Percentiles rank a stretch among this genome's conserved stretches.
Evolutionary conservation across 2,113 vertebrate genomes (phyloP).

Genomic region (Dromiciops gliroides): DNA sequence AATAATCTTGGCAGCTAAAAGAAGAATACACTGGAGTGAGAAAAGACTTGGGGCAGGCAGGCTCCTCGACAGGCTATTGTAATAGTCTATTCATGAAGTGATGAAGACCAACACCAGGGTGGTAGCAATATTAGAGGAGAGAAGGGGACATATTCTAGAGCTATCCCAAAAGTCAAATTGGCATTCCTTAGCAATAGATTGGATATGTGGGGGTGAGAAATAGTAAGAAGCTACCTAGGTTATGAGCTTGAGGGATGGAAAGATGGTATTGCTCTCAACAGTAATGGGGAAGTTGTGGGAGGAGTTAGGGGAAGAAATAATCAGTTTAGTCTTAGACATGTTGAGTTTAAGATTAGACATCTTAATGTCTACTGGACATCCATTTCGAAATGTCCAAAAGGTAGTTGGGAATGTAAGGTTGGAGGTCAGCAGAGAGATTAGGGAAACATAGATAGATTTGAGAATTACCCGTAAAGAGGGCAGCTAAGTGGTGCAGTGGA

Average conservation of each 20-base stretch:
- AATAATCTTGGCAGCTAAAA: neutral
- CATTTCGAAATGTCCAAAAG: neutral
- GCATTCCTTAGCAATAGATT: neutral
- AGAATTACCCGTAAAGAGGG: no score
- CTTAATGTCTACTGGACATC: neutral
- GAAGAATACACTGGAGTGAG: neutral
- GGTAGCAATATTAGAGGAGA: neutral
- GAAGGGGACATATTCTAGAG: neutral
- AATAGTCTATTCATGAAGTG: no score
- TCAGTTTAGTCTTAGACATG: neutral
- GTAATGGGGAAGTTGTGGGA: neutral
- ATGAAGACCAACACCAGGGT: neutral
- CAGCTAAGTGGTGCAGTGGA: no score
- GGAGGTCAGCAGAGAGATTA: neutral
- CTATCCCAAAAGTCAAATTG: neutral
- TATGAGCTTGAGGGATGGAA: neutral
- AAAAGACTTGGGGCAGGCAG: neutral
- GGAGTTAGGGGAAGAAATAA: neutral
- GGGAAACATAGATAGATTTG: neutral
- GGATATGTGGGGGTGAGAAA: neutral
- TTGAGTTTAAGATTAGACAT: neutral
- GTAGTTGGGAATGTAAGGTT: neutral
- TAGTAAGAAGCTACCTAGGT: neutral
- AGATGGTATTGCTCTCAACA: neutral
- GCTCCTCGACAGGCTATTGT: neutral